Percentiles rank a stretch among this genome's conserved stretches.
phyloP scores from a whole-genome alignment of 2,113 vertebrate species.

The Apistogramma diplotaenia region DNA sequence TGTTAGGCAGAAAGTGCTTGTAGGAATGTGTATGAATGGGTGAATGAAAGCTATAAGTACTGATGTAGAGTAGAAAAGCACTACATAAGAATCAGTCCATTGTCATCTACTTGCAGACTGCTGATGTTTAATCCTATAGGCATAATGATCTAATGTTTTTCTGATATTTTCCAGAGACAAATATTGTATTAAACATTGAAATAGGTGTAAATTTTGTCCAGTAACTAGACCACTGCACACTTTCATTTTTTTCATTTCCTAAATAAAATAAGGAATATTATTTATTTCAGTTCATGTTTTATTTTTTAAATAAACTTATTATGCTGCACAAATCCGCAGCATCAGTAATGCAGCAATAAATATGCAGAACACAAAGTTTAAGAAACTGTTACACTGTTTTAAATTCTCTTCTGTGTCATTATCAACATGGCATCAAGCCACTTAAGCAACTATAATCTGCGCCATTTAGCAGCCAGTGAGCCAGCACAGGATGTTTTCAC shows the following conservation, averaged over 20 bases:
- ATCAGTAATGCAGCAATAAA: neutral
- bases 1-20: no score
- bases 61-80: no score
- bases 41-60: no score
- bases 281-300: neutral
- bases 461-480: slow-evolving; percentile 16
- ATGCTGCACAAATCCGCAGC: neutral
- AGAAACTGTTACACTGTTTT: neutral
- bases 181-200: no score
- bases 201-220: no score
- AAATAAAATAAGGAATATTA: neutral
- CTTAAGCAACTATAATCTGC: neutral
- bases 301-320: neutral
- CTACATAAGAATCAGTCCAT: no score
- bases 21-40: no score
- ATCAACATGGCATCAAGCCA: neutral
- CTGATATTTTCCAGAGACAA: no score
- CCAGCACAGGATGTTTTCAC: neutral
- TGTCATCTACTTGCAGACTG: no score
- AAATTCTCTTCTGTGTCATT: neutral
- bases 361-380: neutral
- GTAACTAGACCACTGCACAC: no score
- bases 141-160: no score
- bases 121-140: no score
- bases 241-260: neutral